Base-by-base conservation (phyloP, 2,113 vertebrate genomes). In the Microcebus ravelobensis region DNA sequence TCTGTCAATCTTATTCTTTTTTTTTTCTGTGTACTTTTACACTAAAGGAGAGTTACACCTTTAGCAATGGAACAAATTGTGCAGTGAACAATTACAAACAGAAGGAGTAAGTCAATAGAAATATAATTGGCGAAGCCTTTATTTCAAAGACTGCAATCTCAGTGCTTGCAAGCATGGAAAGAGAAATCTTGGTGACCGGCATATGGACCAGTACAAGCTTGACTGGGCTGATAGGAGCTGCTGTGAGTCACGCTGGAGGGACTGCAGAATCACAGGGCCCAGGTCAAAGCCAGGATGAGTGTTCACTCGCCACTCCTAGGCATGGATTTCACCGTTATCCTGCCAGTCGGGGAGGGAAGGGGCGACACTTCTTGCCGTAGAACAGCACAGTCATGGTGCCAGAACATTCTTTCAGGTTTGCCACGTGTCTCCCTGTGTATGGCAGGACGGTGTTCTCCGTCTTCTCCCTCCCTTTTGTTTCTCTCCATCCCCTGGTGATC, bases 61-160 rank as follows among this genome's bases (percentile, higher is more conserved):
- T 70, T 61, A 48, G 34, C 45, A n/a, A 27, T 34, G 57, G n/a
- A 73, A 65, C 67, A 90, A 50, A 93, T 25, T 34, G 8, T 61
- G 11, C n/a, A 36, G 13, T 74, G 91, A 87, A 65, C 31, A 83
- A 31, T 94, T 81, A 83, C 9, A 27, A 81, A 55, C 36, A 77
- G 79, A 84, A 85, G 20, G 57, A 76, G 52, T 55, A 61, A 48
- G 71, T 65, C 42, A 21, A 48, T 48, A 83, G 85, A 36, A 65
- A 94, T 17, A 65, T 3, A 82, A 18, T 80, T 50, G 74, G 52
- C 23, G 15, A 97, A 91, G 45, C 3, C 29, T 87, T 92, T 87
- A 84, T 70, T 92, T 94, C 88, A 91, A 94, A 87, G 29, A 76
- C 0, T 25, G 3, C 5, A 8, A 57, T 34, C 39, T 45, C 85